A percentile compares a stretch with the other conserved stretches of the same genome.
Conservation (phyloP, 2,113 vertebrate species). For the Pedetes capensis region DNA sequence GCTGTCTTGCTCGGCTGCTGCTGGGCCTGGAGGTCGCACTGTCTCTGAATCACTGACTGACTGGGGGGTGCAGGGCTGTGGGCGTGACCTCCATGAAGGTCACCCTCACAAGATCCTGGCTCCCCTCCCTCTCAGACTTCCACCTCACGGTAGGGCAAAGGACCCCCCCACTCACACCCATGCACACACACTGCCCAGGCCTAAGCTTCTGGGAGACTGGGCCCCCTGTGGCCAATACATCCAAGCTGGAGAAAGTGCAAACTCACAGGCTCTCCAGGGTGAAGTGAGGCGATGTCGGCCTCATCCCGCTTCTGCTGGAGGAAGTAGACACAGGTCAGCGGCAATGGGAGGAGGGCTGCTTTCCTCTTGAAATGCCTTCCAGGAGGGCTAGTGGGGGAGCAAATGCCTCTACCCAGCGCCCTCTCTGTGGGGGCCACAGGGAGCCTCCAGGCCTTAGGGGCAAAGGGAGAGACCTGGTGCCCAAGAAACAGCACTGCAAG, state of each 20-base stretch:
- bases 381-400: neutral
- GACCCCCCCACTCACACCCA: neutral
- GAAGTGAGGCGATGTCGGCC: slow-evolving; percentile 27
- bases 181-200: neutral
- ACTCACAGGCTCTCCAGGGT: slow-evolving; percentile 68
- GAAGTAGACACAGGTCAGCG: slow-evolving; percentile 21
- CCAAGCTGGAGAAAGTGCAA: neutral
- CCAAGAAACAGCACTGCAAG: neutral
- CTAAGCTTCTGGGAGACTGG: neutral
- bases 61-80: neutral
- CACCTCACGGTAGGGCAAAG: neutral
- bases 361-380: neutral
- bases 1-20: neutral
- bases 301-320: slow-evolving; percentile 66
- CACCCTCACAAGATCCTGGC: neutral
- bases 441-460: neutral
- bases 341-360: neutral
- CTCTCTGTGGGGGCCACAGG: neutral
- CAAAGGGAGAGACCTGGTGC: neutral
- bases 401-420: neutral
- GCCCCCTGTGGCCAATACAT: neutral
- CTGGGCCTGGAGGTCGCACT: neutral
- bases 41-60: neutral
- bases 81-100: neutral
- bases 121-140: neutral